Evolutionary conservation across 2,113 vertebrate genomes (phyloP).

Genomic region (Cheirogaleus medius): DNA sequence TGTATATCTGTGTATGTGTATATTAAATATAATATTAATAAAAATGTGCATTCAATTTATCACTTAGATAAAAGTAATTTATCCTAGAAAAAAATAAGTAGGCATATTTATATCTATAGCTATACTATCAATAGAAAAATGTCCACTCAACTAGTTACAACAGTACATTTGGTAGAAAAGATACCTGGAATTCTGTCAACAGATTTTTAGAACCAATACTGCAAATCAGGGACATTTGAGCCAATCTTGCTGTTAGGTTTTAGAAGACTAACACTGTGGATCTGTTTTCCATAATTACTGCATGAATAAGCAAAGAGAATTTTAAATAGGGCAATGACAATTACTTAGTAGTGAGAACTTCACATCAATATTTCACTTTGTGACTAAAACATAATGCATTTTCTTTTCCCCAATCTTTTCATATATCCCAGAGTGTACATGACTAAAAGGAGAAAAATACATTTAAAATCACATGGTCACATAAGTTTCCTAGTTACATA

Average conservation of each 20-base stretch:
- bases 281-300: background rate
- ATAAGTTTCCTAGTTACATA: background rate
- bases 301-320: background rate
- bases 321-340: slow-evolving; percentile 12
- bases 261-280: background rate
- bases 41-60: background rate
- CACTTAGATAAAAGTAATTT: background rate
- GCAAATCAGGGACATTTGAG: background rate
- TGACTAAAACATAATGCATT: slow-evolving; percentile 33
- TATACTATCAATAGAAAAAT: background rate
- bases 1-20: background rate
- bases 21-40: background rate
- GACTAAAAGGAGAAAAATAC: background rate
- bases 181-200: background rate
- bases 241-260: background rate
- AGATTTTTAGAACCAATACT: background rate
- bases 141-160: background rate
- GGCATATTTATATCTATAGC: background rate
- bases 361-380: background rate
- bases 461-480: background rate
- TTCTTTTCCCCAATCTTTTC: background rate
- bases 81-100: background rate
- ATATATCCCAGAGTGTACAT: background rate
- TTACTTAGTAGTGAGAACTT: background rate
- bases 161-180: background rate